Evolutionary conservation across 1,140 invertebrate genomes (phyloP), one percentile per base, ranked within the genome.

Genomic region (Sinonovacula constricta): DNA sequence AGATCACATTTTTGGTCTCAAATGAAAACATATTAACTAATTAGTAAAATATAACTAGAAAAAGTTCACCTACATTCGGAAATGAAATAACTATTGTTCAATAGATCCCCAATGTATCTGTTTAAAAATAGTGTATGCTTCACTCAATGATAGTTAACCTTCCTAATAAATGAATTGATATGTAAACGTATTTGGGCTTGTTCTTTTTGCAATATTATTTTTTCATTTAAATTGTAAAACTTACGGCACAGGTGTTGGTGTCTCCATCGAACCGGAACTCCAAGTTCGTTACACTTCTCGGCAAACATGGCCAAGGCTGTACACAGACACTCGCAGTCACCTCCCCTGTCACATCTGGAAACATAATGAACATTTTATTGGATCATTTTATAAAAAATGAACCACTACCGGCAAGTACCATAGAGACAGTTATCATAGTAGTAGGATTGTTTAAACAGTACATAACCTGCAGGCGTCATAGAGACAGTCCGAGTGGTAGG

Each of bases 311-410:
- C 94, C 18, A 98, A 91, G 0, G 96, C 95, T 0, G 96, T 96
- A 88, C 97, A 98, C 0, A 97, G 89, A 90, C 96, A 98, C 70
- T 95, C 94, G 87, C 97, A 98, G 88, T 97, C 96, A 0, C 94
- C 96, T 24, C 96, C 96, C 85, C 93, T 92, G 89, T 97, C 95
- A 88, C 97, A 98, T 39, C 94, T 95, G 90, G 95, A 97, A n/a
- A n/a, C n/a, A n/a, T n/a, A n/a, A n/a, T n/a, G n/a, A n/a, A n/a
- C n/a, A n/a, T n/a, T n/a, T n/a, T n/a, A n/a, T n/a, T n/a, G n/a
- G n/a, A n/a, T n/a, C n/a, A n/a, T n/a, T n/a, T n/a, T n/a, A n/a
- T n/a, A n/a, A n/a, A n/a, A n/a, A n/a, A n/a, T n/a, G n/a, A n/a
- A n/a, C n/a, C n/a, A n/a, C n/a, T n/a, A n/a, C n/a, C n/a, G n/a